Evolutionary conservation across 1,140 invertebrate species (phyloP), one percentile per base, ranked within the genome.

Genomic region (Acromyrmex charruanus): DNA sequence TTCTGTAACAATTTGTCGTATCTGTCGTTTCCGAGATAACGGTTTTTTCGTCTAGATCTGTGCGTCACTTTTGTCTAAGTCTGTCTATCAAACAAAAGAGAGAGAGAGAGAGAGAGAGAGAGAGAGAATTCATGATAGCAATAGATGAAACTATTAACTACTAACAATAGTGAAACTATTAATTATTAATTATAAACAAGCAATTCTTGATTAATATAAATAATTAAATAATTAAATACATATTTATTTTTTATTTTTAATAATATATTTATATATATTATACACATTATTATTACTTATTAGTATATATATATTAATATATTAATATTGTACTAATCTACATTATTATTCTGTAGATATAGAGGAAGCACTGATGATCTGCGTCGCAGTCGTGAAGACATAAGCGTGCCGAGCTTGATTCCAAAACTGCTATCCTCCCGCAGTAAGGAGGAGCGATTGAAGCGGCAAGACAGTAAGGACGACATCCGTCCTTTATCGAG

Each of bases 351-450:
- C 12, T 5, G 75, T 55, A 95, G 94, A 51, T 95, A 95, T 66
- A 89, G 95, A 88, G 94, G 94, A 16, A 95, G 95, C 65, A 95
- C 94, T 1, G 95, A 95, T 75, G 95, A 95, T 51, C n/a, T 95
- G 39, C 90, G 94, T 14, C 91, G 93, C 66, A 94, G 93, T 84
- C 93, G 94, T 6, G 94, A 95, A 61, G 95, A 95, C 49, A 94
- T 94, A 82, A 95, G 91, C 66, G 79, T 92, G 10, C 94, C 94
- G 10, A 95, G 95, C 88, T 89, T 94, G 58, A 95, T 95, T 53
- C 95, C 95, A 9, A 95, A 95, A 75, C 71, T 95, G 14, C 61
- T 95, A 0, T 93, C 94, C 0, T 91, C 93, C 0, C 87, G 92
- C 9, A 91, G 82, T 63, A 95, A 95, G 51, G 94, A 94, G 39